Evolutionary conservation across 1,140 invertebrate genomes (phyloP), one percentile per base, ranked within the genome.

Genomic region (Dufourea novaeangliae): DNA sequence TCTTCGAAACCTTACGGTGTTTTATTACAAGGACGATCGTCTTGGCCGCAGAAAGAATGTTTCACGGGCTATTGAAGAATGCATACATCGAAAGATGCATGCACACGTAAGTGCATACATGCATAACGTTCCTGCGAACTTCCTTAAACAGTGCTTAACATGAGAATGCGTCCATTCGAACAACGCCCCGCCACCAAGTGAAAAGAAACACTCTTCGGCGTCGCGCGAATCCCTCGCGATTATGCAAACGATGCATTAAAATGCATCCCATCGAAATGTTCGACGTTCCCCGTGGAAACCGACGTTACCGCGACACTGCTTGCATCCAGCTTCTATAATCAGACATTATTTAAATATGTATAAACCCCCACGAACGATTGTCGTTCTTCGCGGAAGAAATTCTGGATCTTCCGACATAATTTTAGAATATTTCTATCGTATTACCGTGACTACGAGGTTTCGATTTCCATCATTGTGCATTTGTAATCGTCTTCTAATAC

Each of bases 201-300:
- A 64, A 52, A 73, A 63, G 41, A 52, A 63, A 72, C 37, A 52
- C 11, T 8, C n/a, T 17, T 1, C 46, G n/a, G 11, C 20, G 10
- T 44, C 41, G 17, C 41, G 34, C 14, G 39, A 62, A 62, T 62
- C 22, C 29, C 32, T 10, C 1, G 41, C 41, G 66, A 77, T 77
- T 77, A 77, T 77, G 64, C 44, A 70, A 77, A 77, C 32, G 62
- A 25, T 8, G 56, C 72, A 46, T 75, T 67, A 75, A 66, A 57
- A 52, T 74, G 62, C 50, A 74, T 66, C 27, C 37, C 50, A 32
- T 68, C 34, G 63, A 44, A 57, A 75, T 27, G 34, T 75, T 67
- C 29, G 29, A 57, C 72, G 27, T 77, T 70, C n/a, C 29, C 54
- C n/a, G 20, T 46, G 66, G 32, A 77, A 57, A 50, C 20, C 39